These are phyloP conservation scores for Mastigias papua DNA, from an alignment of 30 jellyfish, hydroid and myxozoan genomes.

Conservation along the genomic window DNA sequence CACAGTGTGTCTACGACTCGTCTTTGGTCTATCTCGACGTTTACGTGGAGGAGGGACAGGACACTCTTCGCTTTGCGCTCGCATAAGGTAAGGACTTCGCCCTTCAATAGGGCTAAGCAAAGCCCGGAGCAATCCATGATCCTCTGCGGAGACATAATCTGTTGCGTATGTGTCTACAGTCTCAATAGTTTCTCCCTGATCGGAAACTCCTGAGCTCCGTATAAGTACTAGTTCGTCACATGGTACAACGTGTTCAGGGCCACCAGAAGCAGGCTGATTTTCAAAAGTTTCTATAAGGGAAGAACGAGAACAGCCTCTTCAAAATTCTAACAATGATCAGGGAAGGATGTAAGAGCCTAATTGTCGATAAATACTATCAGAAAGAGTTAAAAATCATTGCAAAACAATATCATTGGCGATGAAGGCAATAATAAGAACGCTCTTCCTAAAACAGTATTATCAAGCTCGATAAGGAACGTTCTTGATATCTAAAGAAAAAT, in stretches of 20 bases:
- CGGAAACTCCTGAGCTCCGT: not conserved
- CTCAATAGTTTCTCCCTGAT: not conserved
- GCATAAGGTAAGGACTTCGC: slow-evolving; percentile 17
- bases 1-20: slow-evolving; percentile 60
- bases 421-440: no score
- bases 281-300: not conserved
- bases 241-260: not conserved
- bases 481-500: no score
- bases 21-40: slow-evolving; percentile 42
- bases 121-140: slow-evolving; percentile 37
- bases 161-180: not conserved
- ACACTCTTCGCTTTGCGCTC: slow-evolving; percentile 44
- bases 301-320: not conserved
- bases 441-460: no score
- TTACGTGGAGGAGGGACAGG: slow-evolving; percentile 81
- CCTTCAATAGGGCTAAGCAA: slow-evolving; percentile 51
- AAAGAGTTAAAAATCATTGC: no score
- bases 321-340: not conserved
- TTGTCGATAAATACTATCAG: no score
- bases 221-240: slow-evolving; percentile 8
- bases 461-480: no score
- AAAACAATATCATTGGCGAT: no score
- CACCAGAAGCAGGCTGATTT: not conserved
- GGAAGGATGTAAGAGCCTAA: no score
- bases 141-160: not conserved